Conservation (phyloP, 2,797 vertebrate species). For the Capromys pilorides region DNA sequence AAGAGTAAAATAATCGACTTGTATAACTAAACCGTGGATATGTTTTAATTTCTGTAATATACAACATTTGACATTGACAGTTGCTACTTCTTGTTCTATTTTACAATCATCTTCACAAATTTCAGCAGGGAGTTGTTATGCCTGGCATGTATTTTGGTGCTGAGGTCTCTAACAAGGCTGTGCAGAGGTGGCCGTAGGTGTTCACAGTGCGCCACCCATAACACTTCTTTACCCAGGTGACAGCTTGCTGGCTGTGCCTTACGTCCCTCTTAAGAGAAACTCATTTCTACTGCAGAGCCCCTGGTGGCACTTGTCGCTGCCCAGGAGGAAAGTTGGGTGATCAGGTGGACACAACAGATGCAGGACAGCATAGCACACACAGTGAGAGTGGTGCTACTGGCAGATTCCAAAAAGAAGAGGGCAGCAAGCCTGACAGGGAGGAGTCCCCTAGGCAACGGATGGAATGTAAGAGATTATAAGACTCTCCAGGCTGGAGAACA, state of each 20-base stretch:
- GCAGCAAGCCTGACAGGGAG: not conserved
- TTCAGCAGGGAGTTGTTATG: not conserved
- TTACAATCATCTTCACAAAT: not conserved
- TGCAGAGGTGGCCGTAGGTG: not conserved
- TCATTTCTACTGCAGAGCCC: not conserved
- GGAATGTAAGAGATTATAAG: too few species aligned
- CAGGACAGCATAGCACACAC: not conserved
- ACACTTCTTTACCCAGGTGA: not conserved
- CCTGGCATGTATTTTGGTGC: not conserved
- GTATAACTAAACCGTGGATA: not conserved
- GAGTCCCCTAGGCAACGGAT: not conserved
- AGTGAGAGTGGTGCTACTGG: not conserved
- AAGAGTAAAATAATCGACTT: not conserved
- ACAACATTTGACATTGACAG: not conserved
- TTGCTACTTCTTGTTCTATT: not conserved
- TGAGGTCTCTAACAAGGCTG: not conserved
- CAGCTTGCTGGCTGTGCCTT: not conserved
- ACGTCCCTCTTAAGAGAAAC: not conserved
- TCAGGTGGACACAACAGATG: not conserved
- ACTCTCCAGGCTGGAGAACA: not conserved
- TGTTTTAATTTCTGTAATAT: not conserved
- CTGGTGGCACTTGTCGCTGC: not conserved
- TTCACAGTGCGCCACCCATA: not conserved
- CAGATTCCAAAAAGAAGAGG: too few species aligned
- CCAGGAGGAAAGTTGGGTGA: not conserved